phyloP scores from a whole-genome alignment of 2,797 vertebrate genomes.

The Leptodactylus fallax region DNA sequence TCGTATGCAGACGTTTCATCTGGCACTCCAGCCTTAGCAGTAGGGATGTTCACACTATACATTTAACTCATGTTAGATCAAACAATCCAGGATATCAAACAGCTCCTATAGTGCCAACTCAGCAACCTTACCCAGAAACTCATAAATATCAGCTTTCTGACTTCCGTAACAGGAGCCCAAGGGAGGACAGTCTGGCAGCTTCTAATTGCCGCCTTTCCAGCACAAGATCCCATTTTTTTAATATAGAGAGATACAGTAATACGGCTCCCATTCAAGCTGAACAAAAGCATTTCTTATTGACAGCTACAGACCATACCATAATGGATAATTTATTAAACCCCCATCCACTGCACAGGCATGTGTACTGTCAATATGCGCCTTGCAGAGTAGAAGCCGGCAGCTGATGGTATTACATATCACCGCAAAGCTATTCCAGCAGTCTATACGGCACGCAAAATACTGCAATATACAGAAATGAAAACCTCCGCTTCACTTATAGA shows the following conservation, averaged over 20 bases:
- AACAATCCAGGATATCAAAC: constrained; percentile 48
- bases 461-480: neutral
- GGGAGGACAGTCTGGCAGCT: constrained; percentile 37
- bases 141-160: constrained; percentile 44
- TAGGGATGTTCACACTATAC: constrained; percentile 10
- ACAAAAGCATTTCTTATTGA: constrained; percentile 34
- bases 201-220: constrained; percentile 46
- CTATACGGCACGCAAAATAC: neutral
- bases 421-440: neutral
- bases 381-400: neutral
- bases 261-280: neutral
- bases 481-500: neutral
- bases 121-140: constrained; percentile 42
- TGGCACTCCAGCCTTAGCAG: constrained; percentile 2
- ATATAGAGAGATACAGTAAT: neutral
- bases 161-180: constrained; percentile 48
- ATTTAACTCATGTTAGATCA: constrained; percentile 50
- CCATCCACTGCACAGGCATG: neutral
- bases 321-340: constrained; percentile 14
- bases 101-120: constrained; percentile 35
- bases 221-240: constrained; percentile 9
- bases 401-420: neutral
- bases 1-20: constrained; percentile 24
- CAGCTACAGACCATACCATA: neutral
- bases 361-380: no score